Percentiles rank a stretch among this genome's conserved stretches.
Evolutionary conservation across 2,888 invertebrate species (phyloP).

Genomic region (Ferrisia virgata): DNA sequence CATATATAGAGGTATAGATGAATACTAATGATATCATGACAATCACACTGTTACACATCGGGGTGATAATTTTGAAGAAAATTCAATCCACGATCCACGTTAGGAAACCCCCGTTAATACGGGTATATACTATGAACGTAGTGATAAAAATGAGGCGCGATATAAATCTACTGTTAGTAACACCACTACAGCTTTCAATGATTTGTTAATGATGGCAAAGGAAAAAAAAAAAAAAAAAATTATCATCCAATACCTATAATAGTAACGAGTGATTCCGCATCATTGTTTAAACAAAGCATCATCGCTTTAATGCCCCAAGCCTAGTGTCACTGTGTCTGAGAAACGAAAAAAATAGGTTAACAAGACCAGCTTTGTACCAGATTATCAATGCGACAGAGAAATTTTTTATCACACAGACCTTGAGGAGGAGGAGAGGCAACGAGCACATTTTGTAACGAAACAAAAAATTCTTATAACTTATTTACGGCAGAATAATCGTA

Average conservation of each 20-base stretch:
- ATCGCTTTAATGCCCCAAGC: conserved; percentile 20
- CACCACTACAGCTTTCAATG: background rate
- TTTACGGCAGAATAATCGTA: background rate
- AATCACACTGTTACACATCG: background rate
- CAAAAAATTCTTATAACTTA: background rate
- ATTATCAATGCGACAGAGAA: background rate
- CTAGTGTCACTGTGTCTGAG: background rate
- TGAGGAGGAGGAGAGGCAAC: background rate
- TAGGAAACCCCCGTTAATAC: background rate
- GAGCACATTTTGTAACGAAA: background rate
- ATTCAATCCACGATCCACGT: background rate
- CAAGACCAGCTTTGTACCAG: background rate
- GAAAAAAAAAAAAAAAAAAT: background rate
- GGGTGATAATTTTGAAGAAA: background rate
- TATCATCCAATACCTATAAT: conserved; percentile 22
- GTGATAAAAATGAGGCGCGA: background rate
- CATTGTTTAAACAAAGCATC: background rate
- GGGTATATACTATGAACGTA: background rate
- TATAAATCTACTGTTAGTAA: background rate
- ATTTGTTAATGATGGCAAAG: background rate
- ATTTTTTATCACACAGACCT: background rate
- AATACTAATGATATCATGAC: background rate
- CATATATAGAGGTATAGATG: background rate
- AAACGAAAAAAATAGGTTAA: conserved; percentile 8
- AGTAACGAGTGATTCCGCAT: conserved; percentile 15